Percentiles rank a stretch among this genome's conserved stretches.
These are phyloP conservation scores for Volucella inanis DNA, from an alignment of 2,888 invertebrate species.

Conservation along the genomic window DNA sequence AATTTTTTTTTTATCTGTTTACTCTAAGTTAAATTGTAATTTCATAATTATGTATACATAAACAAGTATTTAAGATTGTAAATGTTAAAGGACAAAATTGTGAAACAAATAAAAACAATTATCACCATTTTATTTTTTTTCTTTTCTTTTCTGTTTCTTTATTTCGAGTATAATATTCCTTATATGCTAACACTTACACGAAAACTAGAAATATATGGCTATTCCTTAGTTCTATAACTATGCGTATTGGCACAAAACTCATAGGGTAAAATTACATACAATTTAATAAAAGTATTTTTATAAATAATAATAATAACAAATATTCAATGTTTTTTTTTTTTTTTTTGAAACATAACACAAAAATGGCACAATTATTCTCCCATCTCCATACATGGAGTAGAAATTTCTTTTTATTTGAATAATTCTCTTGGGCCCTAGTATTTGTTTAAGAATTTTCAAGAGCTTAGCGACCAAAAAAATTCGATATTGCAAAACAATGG, in stretches of 20 bases:
- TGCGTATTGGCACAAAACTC: slow-evolving; percentile 48
- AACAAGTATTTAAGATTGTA: slow-evolving; percentile 17
- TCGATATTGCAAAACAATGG: slow-evolving; percentile 65
- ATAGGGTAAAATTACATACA: slow-evolving; percentile 15
- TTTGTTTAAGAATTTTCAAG: slow-evolving; percentile 58
- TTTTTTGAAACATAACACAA: slow-evolving; percentile 48
- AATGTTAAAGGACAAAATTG: slow-evolving; percentile 1
- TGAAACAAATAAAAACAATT: slow-evolving; percentile 25
- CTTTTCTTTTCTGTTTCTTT: slow-evolving; percentile 1
- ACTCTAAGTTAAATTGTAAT: not conserved
- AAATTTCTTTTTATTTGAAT: not conserved
- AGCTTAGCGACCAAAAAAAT: slow-evolving; percentile 60
- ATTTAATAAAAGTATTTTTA: slow-evolving; percentile 29
- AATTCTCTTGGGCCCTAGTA: slow-evolving; percentile 32
- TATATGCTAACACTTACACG: slow-evolving; percentile 34
- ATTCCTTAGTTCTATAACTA: slow-evolving; percentile 39
- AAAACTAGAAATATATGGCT: slow-evolving; percentile 68
- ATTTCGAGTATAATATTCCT: slow-evolving; percentile 15
- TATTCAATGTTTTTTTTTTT: slow-evolving; percentile 32
- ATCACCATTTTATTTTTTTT: slow-evolving; percentile 44
- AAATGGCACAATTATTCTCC: slow-evolving; percentile 66
- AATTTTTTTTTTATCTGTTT: not conserved
- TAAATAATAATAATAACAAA: slow-evolving; percentile 53
- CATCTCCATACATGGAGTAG: slow-evolving; percentile 28
- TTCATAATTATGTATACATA: not conserved